phyloP scores from a whole-genome alignment of 2,888 invertebrate genomes.

The Chrysina gloriosa region DNA sequence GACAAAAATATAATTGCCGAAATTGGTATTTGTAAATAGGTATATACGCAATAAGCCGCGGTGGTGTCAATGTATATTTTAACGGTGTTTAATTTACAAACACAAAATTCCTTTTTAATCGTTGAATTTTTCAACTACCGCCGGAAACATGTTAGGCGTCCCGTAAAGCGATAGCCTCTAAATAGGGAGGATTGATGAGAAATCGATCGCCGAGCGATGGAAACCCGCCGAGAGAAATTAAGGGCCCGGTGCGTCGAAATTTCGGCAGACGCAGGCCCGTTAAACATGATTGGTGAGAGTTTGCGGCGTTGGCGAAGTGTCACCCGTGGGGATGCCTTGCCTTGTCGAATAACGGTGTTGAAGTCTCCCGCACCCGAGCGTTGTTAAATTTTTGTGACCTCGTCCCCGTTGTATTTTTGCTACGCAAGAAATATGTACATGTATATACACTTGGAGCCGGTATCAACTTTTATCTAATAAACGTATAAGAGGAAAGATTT shows the following conservation, averaged over 20 bases:
- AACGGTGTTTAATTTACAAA: not conserved
- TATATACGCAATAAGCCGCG: too few relatives aligned
- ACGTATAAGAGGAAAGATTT: too few relatives aligned
- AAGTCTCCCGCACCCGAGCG: not conserved
- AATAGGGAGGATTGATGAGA: constrained; percentile 7
- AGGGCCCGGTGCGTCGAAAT: constrained; percentile 3
- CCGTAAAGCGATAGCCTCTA: not conserved
- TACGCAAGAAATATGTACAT: too few relatives aligned
- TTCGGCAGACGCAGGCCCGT: constrained; percentile 5
- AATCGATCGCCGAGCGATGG: constrained; percentile 1
- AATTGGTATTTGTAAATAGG: too few relatives aligned
- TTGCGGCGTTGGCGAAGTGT: not conserved
- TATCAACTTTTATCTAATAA: too few relatives aligned
- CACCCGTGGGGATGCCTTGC: constrained; percentile 12
- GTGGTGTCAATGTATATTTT: too few relatives aligned
- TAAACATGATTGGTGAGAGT: constrained; percentile 20
- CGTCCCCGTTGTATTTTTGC: too few relatives aligned
- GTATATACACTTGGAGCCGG: too few relatives aligned
- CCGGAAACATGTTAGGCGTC: not conserved
- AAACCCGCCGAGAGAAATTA: constrained; percentile 20
- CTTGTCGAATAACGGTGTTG: not conserved
- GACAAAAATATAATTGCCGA: too few relatives aligned
- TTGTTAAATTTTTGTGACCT: too few relatives aligned
- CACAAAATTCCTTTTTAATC: too few relatives aligned
- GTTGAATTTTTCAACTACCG: not conserved